These are phyloP conservation scores for Apamea monoglypha DNA, from an alignment of 2,888 invertebrate genomes.

Conservation along the genomic window DNA sequence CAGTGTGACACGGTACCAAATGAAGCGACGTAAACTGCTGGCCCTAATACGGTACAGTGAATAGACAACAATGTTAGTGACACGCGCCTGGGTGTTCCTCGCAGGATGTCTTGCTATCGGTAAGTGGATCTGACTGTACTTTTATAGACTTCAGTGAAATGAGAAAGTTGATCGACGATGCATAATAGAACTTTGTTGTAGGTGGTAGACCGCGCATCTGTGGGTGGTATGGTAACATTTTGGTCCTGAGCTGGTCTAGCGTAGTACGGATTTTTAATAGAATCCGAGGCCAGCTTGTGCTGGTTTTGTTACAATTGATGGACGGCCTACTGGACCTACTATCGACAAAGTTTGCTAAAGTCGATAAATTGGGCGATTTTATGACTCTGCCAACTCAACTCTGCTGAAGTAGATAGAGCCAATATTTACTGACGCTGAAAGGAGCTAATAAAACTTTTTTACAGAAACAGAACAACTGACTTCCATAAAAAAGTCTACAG, in stretches of 20 bases:
- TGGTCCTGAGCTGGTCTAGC: not conserved
- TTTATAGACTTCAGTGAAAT: not conserved
- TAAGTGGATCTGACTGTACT: conserved; percentile 64
- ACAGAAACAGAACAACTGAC: not conserved
- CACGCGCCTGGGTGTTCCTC: conserved; percentile 72
- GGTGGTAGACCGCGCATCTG: not conserved
- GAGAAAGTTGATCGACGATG: not conserved
- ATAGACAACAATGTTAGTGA: conserved; percentile 75
- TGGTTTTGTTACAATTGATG: not conserved
- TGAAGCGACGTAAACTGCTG: conserved; percentile 83
- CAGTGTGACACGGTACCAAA: conserved; percentile 75
- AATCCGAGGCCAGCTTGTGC: not conserved
- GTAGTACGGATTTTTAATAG: not conserved
- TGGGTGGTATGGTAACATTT: not conserved
- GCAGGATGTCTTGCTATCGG: conserved; percentile 78
- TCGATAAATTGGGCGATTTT: not conserved
- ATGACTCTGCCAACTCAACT: not conserved
- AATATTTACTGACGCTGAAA: not conserved
- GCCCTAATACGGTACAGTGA: conserved; percentile 75
- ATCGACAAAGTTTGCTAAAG: not conserved
- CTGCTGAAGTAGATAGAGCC: not conserved
- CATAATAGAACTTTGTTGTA: not conserved
- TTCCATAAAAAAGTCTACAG: too few relatives aligned
- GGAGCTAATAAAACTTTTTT: not conserved
- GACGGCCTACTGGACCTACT: not conserved